Evolutionary conservation across 1,140 invertebrate species (phyloP).

Genomic region (Drosophila bocqueti): DNA sequence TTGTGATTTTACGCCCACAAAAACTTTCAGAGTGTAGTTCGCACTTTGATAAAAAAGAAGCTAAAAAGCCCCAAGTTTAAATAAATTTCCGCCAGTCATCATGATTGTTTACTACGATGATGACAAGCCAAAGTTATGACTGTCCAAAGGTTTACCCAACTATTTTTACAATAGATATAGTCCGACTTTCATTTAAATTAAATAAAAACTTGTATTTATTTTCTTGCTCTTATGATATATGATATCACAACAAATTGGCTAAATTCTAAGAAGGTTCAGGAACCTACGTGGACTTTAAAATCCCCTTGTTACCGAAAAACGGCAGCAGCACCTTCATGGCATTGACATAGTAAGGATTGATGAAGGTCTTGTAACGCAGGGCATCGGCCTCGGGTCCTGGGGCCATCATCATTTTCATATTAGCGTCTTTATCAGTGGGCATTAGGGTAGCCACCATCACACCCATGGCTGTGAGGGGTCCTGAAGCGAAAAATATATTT

Average conservation of each 20-base stretch:
- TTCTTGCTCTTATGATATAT: conserved; percentile 31
- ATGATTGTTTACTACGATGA: conserved; percentile 9
- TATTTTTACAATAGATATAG: no score
- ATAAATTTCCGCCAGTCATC: conserved; percentile 23
- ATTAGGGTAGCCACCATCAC: conserved; percentile 41
- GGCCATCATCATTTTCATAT: conserved; percentile 54
- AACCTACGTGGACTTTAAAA: conserved; percentile 21
- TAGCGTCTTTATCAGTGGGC: conserved; percentile 66
- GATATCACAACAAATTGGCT: conserved; percentile 33
- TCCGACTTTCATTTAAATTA: neutral
- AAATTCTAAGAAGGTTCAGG: neutral
- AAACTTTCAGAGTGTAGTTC: neutral
- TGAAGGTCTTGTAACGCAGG: conserved; percentile 35
- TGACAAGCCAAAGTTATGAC: neutral
- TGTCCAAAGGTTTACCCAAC: neutral
- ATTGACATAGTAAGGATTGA: conserved; percentile 52
- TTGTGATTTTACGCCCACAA: conserved; percentile 1
- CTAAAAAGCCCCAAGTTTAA: neutral
- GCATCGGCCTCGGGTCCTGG: conserved; percentile 60
- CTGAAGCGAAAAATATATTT: conserved; percentile 14
- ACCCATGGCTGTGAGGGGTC: conserved; percentile 34
- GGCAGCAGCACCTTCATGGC: conserved; percentile 58
- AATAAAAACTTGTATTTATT: conserved; percentile 22
- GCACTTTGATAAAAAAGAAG: neutral
- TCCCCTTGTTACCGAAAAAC: conserved; percentile 59